Evolutionary conservation across 92 coral and sea anemone genomes (phyloP), one percentile per base, ranked within the genome.

Genomic region (Pocillopora meandrina): DNA sequence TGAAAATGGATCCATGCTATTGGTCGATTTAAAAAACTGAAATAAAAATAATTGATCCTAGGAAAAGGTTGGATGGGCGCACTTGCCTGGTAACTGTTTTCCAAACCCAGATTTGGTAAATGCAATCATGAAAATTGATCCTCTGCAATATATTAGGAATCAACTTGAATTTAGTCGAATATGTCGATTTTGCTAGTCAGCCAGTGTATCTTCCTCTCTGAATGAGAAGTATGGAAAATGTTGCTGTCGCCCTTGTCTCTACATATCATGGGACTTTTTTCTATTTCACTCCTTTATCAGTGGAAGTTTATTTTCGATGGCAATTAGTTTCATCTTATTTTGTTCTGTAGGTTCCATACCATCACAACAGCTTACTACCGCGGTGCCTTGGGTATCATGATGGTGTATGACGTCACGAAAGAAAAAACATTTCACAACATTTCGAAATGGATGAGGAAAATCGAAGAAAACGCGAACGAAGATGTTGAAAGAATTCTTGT

Each of bases 351-450:
- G 85, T 97, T 97, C 84, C 98, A 97, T 76, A 97, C 99, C 4
- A 97, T 97, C 85, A 97, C 99, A 16, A 95, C 99, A 1, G 96
- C 99, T 58, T 97, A 97, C 79, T 97, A 97, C 89, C 93, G 99
- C 55, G 99, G 99, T 20, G 99, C 99, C 13, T 93, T 97, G 97
- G 99, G 98, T 8, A 97, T 97, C 65, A 92, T 97, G 78, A 77
- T 97, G 66, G 99, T 95, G 52, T 97, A 97, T 87, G 99, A 97
- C 91, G 93, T 97, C 68, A 94, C 99, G 21, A 97, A 92, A 83
- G 99, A 97, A 76, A 91, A 78, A 55, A 92, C 99, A 0, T 97
- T 94, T 80, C 74, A 72, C 56, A 97, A 94, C 79, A 97, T 97
- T 36, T 91, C 98, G 26, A 97, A 97, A 82, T 97, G 99, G 99